Evolutionary conservation across 2,888 invertebrate species (phyloP), one percentile per base, ranked within the genome.

Genomic region (Lamproptera curius): DNA sequence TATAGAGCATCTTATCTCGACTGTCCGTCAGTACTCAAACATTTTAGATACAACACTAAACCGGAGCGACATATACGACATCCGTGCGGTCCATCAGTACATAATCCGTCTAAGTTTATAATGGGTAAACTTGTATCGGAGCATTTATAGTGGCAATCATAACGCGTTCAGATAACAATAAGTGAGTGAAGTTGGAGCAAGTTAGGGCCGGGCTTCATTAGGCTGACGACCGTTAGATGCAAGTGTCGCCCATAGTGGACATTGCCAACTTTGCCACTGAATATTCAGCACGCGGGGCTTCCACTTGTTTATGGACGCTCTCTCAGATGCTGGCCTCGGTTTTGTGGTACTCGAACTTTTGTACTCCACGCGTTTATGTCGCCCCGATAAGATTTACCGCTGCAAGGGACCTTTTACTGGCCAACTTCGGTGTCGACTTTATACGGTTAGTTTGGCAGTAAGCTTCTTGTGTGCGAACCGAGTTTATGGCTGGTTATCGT

Each of bases 211-310:
- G 67, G 77, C 84, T 84, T 84, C 86, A 87, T 87, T 85, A 86
- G 76, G 67, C 70, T 77, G 82, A 82, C 74, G 76, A 65, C 80
- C 76, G 82, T 87, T 87, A 63, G 64, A 71, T 69, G 70, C 86
- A 87, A 86, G 80, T 84, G 86, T 76, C 70, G 80, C 79, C 68
- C 55, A 63, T 58, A 58, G 73, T 63, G 50, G 45, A 60, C 66
- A 66, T 72, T 69, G 73, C 62, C 53, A 86, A 86, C 78, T 87
- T 87, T 82, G 72, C 83, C 76, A 76, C 75, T 85, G 84, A 85
- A 85, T 86, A 86, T 85, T 84, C 82, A 71, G 58, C 62, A 57
- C 73, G 70, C 68, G 70, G 65, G 3, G 31, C 61, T 54, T 62
- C 61, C 63, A 65, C 74, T 79, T 81, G 82, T 85, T 85, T 83